phyloP scores from a whole-genome alignment of 2,797 vertebrate species.

The Pempheris klunzingeri region DNA sequence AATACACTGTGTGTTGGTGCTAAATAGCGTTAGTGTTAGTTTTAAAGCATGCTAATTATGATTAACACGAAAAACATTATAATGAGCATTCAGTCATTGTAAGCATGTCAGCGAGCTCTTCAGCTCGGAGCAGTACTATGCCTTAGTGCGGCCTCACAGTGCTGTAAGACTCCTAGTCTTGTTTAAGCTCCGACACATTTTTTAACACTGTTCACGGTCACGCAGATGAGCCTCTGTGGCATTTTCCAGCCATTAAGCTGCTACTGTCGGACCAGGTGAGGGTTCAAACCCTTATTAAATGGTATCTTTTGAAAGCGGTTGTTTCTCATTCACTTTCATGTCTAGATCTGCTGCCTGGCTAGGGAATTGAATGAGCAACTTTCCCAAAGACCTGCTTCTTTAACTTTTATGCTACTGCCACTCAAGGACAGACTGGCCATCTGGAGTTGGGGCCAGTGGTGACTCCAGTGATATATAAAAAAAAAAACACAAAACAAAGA shows the following conservation, averaged over 20 bases:
- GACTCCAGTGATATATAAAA: slow-evolving; percentile 25
- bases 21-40: not conserved
- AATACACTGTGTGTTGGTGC: not conserved
- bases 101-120: not conserved
- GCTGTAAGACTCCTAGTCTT: not conserved
- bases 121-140: too few species aligned
- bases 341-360: slow-evolving; percentile 5
- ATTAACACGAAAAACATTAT: not conserved
- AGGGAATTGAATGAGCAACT: slow-evolving; percentile 20
- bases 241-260: not conserved
- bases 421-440: slow-evolving; percentile 68
- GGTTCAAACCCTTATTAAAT: not conserved
- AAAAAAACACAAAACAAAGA: too few species aligned
- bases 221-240: not conserved
- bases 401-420: slow-evolving; percentile 44
- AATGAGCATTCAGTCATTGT: not conserved
- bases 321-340: slow-evolving; percentile 13
- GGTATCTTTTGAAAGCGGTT: not conserved
- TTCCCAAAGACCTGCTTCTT: slow-evolving; percentile 41
- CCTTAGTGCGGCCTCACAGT: not conserved
- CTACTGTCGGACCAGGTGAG: slow-evolving; percentile 1
- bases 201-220: not conserved
- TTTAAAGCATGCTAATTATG: not conserved
- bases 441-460: slow-evolving; percentile 52
- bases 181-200: not conserved